Conservation (phyloP, 2,888 invertebrate genomes). For the Cryptus armator region DNA sequence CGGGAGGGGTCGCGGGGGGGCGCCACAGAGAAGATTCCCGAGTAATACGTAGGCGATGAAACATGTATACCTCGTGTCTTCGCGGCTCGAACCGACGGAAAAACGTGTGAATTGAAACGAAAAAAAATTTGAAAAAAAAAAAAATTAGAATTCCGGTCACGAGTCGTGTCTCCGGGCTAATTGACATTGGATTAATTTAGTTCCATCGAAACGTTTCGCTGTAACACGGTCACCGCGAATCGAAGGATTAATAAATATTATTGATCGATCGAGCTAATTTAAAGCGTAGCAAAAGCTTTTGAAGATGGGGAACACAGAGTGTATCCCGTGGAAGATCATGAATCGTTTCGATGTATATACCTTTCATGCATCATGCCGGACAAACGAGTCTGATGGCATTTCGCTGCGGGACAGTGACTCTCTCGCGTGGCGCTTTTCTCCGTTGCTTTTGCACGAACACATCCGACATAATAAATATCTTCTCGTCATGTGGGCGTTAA, state of each 20-base stretch:
- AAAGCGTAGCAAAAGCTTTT: background rate
- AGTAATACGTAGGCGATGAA: conserved; percentile 60
- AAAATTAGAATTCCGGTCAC: conserved; percentile 21
- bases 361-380: conserved; percentile 18
- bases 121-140: conserved; percentile 17
- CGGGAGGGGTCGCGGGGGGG: conserved; percentile 17
- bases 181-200: conserved; percentile 64
- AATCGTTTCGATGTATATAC: background rate
- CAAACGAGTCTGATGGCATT: conserved; percentile 59
- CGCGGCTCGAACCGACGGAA: conserved; percentile 30
- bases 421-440: conserved; percentile 44
- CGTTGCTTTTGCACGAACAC: background rate
- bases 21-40: too few species aligned
- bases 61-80: conserved; percentile 47
- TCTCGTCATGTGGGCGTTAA: conserved; percentile 49
- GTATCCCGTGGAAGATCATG: conserved; percentile 4
- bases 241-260: conserved; percentile 32
- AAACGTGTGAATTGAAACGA: conserved; percentile 40
- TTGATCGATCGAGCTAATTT: conserved; percentile 43
- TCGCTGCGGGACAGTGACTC: conserved; percentile 52
- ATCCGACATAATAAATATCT: conserved; percentile 9
- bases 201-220: conserved; percentile 13
- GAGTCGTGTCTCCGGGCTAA: conserved; percentile 51
- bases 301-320: background rate
- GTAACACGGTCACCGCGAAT: conserved; percentile 57